Evolutionary conservation across 2,797 vertebrate genomes (phyloP), one percentile per base, ranked within the genome.

Genomic region (Pteropus rufus): DNA sequence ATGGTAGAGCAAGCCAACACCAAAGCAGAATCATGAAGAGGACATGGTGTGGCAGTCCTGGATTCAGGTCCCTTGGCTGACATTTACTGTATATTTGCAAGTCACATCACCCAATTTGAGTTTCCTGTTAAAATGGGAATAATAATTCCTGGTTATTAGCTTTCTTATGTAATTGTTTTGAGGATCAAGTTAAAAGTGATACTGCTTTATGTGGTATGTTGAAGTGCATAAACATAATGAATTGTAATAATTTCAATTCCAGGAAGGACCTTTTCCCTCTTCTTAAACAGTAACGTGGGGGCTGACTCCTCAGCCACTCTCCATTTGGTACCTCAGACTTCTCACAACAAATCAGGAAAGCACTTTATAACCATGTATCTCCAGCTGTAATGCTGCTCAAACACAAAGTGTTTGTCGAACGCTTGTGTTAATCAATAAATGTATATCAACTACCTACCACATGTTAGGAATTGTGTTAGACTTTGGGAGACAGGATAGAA

Each of bases 291-390:
- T 80, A 73, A 85, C 10, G 1, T 12, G 58, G 41, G 52, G 62
- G 12, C 52, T 44, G 29, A 36, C 16, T 82, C 23, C n/a, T 12
- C 41, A 62, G 2, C 14, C 24, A 65, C 29, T 88, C n/a, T 67
- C 18, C 10, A n/a, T 86, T 65, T 72, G 34, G n/a, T 44, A 76
- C 21, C 34, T 93, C 16, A 23, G 24, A 76, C 36, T 70, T 85
- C 31, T 90, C 39, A 56, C 26, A 85, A 86, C 84, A 92, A 92
- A 93, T 88, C 70, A 93, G 31, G 46, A 83, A 81, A 87, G n/a
- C n/a, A 15, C 95, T 81, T 88, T 85, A 96, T 93, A 94, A 92
- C 36, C 49, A 44, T 93, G 23, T 36, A 52, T 94, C 70, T 95
- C 39, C 44, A 72, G 21, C 31, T 84, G n/a, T n/a, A 87, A 9